Conservation (phyloP, 2,113 vertebrate species). For the Nicator chloris region DNA sequence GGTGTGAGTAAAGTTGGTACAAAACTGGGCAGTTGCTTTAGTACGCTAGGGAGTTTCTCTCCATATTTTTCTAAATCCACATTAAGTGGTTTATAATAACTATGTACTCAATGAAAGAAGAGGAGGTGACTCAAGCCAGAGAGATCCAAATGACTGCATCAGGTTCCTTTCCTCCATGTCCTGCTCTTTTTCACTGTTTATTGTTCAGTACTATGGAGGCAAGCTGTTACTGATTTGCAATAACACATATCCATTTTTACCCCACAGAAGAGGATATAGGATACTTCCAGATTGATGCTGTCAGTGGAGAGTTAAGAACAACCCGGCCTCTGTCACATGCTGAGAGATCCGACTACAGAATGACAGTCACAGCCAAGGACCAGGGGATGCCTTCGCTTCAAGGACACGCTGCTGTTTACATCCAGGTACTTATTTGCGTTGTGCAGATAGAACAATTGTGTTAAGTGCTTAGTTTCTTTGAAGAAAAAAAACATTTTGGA, state of each 20-base stretch:
- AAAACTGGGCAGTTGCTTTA: background rate
- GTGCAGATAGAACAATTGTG: background rate
- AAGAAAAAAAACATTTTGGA: background rate
- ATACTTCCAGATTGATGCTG: conserved; percentile 83
- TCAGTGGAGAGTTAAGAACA: conserved; percentile 83
- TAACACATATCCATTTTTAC: conserved; percentile 5
- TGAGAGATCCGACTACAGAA: conserved; percentile 66
- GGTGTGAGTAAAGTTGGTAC: background rate
- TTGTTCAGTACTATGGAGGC: background rate
- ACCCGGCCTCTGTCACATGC: conserved; percentile 66
- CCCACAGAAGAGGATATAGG: conserved; percentile 49
- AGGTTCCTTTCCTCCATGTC: background rate
- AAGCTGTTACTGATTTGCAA: background rate
- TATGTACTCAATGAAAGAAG: background rate
- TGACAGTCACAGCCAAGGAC: conserved; percentile 82
- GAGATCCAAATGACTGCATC: background rate
- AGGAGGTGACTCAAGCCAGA: background rate
- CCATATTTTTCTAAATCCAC: background rate
- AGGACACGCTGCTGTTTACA: conserved; percentile 72
- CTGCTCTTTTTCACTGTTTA: background rate
- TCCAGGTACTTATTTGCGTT: conserved; percentile 75
- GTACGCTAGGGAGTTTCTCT: background rate
- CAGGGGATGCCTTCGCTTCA: conserved; percentile 74
- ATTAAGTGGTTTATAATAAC: background rate
- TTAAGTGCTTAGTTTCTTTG: background rate